Conservation (phyloP, 2,113 vertebrate species). For the Eurystomus gularis region DNA sequence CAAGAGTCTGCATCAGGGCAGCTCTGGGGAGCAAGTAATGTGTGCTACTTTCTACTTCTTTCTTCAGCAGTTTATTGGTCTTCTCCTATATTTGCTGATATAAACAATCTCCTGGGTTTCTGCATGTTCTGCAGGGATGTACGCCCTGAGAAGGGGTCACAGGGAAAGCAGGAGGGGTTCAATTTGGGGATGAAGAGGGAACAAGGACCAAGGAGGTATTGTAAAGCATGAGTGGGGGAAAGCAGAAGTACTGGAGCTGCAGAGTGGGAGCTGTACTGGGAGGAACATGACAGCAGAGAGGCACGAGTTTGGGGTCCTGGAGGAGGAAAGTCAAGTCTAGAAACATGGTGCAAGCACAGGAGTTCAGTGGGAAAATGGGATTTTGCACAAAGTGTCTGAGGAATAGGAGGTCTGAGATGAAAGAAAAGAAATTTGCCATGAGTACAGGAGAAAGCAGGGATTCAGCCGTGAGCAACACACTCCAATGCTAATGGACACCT, state of each 20-base stretch:
- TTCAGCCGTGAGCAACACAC: not conserved
- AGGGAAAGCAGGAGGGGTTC: not conserved
- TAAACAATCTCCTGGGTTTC: not conserved
- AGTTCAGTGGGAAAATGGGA: not conserved
- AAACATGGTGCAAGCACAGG: not conserved
- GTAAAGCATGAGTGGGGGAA: not conserved
- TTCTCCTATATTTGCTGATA: not conserved
- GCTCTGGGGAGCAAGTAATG: not conserved
- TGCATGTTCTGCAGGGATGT: not conserved
- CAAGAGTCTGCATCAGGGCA: not conserved
- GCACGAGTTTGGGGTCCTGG: fast-evolving
- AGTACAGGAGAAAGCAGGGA: not conserved
- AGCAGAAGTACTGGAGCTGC: not conserved
- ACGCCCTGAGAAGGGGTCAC: fast-evolving
- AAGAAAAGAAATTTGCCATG: not conserved
- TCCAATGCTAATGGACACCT: not conserved
- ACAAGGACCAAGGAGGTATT: fast-evolving
- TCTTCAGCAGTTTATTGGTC: not conserved
- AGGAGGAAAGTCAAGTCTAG: not conserved
- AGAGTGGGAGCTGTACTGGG: not conserved
- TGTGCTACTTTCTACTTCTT: not conserved
- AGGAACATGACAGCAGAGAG: not conserved
- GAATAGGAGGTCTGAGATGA: not conserved
- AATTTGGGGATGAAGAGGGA: not conserved
- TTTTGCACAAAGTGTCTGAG: not conserved